Evolutionary conservation across 1,140 invertebrate genomes (phyloP).

Genomic region (Acyrthosiphon pisum): DNA sequence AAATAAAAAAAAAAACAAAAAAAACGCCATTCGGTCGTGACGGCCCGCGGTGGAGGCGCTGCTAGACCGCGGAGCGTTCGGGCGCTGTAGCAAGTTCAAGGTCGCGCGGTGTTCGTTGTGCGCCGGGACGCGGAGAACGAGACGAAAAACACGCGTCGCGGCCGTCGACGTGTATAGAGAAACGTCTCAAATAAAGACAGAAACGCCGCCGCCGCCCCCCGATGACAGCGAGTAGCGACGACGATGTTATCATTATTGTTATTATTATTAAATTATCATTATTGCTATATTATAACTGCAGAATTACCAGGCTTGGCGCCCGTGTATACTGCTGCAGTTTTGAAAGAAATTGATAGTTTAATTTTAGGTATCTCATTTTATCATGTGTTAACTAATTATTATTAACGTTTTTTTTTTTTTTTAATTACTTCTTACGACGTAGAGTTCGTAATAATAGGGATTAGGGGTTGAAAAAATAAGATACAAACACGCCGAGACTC

Average conservation of each 20-base stretch:
- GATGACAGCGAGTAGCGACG: background rate
- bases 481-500: no score
- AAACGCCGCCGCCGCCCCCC: background rate
- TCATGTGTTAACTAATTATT: no score
- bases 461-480: no score
- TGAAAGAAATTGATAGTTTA: no score
- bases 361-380: no score
- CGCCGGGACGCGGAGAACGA: background rate
- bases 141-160: background rate
- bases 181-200: background rate
- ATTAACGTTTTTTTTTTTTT: no score
- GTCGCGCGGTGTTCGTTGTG: background rate
- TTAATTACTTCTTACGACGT: no score
- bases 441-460: no score
- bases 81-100: constrained; percentile 25
- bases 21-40: constrained; percentile 10
- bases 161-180: background rate
- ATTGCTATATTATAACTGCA: no score
- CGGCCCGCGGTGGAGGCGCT: constrained; percentile 25
- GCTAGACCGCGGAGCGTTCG: constrained; percentile 15
- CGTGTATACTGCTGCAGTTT: no score
- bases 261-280: background rate
- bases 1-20: background rate
- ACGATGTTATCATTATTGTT: background rate
- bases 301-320: no score